Evolutionary conservation across 1,140 invertebrate species (phyloP).

Genomic region (Penaeus vannamei): DNA sequence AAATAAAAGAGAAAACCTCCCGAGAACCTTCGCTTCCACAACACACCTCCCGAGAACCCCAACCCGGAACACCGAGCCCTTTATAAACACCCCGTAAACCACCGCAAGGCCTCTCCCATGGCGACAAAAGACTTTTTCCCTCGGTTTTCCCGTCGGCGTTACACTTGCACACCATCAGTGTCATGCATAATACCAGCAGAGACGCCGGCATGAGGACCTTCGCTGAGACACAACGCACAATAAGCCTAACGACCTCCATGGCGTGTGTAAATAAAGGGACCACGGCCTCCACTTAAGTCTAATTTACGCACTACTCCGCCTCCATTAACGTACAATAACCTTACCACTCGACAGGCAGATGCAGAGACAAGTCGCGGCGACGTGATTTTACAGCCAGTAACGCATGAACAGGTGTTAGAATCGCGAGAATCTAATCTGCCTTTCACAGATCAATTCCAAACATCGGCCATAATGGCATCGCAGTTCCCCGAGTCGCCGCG

Average conservation of each 20-base stretch:
- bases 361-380: background rate
- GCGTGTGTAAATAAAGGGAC: constrained; percentile 62
- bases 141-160: too few species aligned
- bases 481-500: constrained; percentile 54
- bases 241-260: constrained; percentile 62
- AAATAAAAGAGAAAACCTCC: too few species aligned
- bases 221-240: constrained; percentile 30
- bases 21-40: too few species aligned
- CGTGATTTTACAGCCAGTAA: constrained; percentile 39
- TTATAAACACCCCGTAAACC: too few species aligned
- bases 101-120: too few species aligned
- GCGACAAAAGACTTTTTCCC: too few species aligned
- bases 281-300: constrained; percentile 14
- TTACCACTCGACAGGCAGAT: constrained; percentile 50
- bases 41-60: too few species aligned
- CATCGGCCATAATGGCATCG: constrained; percentile 64
- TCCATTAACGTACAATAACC: constrained; percentile 18
- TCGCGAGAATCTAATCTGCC: constrained; percentile 59
- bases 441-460: constrained; percentile 66
- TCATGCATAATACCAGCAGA: too few species aligned
- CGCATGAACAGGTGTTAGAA: constrained; percentile 59
- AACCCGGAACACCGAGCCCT: too few species aligned
- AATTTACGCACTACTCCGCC: background rate
- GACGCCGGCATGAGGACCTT: too few species aligned
- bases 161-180: too few species aligned